Base-by-base conservation (phyloP, 2,113 vertebrate species). In the Cyprinodon tularosa region DNA sequence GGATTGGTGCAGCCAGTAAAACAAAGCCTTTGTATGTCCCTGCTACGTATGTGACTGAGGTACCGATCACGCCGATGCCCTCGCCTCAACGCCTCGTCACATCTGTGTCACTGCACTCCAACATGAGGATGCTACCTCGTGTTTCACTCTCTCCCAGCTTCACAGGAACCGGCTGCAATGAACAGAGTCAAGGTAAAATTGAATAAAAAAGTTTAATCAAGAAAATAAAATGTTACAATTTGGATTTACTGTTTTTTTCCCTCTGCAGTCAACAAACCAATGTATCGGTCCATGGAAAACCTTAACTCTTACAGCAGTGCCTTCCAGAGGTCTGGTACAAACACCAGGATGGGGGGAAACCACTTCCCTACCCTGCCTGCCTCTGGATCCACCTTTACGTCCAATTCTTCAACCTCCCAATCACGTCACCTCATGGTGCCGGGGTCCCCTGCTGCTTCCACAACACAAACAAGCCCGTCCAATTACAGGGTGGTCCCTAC, bases 1-100 rank as follows among this genome's bases (percentile, higher is more conserved):
- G 94, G 76, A 91, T 96, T 3, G 93, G 94, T 0, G 93, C 93
- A 5, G 87, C 93, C 64, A 88, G 84, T 37, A 94, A 93, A 77
- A 92, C 93, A 61, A 93, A 92, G 72, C 96, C 96, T 8, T 65
- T 98, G 85, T 97, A 96, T 17, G 95, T 97, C 2, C 97, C 97
- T 0, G 96, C 96, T 17, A 93, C 95, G 0, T 97, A 97, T 6
- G 90, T 98, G 90, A 90, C 86, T 0, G 96, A 96, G 89, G 90
- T 96, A 71, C 87, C 93, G 8, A 82, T 93, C 60, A 83, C 78
- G 20, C 88, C 78, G 2, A 72, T 82, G 66, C 82, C 80, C 4
- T 78, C 86, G 0, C 77, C 85, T 1, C 90, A 89, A 77, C 75
- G 74, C 82, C 76, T 82, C 71, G 84, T 75, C 62, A 73, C 74